A percentile compares a stretch with the other conserved stretches of the same genome.
These are phyloP conservation scores for Megamerina dolium DNA, from an alignment of 2,888 invertebrate genomes.

Conservation along the genomic window DNA sequence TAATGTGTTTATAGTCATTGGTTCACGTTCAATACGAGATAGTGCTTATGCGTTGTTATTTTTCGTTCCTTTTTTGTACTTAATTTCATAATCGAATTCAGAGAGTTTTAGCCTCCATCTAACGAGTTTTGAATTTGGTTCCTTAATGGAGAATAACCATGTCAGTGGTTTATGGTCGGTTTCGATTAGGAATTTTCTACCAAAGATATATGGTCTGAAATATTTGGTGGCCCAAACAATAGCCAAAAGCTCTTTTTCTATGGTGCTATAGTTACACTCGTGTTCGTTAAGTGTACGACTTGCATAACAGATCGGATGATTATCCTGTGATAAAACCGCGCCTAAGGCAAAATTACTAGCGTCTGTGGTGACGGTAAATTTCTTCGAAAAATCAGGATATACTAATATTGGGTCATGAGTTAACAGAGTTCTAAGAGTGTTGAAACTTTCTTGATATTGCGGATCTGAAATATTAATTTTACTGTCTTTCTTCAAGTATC, in stretches of 20 bases:
- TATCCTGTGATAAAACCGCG: conserved; percentile 12
- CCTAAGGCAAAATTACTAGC: conserved; percentile 17
- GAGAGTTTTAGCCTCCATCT: conserved; percentile 4
- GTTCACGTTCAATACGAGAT: conserved; percentile 10
- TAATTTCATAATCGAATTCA: conserved; percentile 16
- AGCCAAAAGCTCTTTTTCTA: conserved; percentile 11
- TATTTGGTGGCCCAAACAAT: conserved; percentile 21
- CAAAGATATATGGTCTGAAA: conserved; percentile 14
- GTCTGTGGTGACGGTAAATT: conserved; percentile 17
- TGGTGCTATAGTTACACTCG: conserved; percentile 16
- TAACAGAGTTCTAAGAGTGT: conserved; percentile 12
- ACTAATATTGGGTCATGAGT: conserved; percentile 15
- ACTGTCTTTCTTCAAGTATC: conserved; percentile 10
- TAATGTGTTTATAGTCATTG: conserved; percentile 1
- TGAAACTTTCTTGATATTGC: conserved; percentile 10
- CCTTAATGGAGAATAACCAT: conserved; percentile 10
- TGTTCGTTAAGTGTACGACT: conserved; percentile 14
- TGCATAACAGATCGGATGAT: conserved; percentile 11
- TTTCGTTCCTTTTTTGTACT: conserved; percentile 6
- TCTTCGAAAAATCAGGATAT: conserved; percentile 20
- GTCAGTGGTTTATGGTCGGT: conserved; percentile 15
- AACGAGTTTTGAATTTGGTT: conserved; percentile 7
- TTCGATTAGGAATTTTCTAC: conserved; percentile 8
- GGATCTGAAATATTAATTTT: conserved; percentile 6
- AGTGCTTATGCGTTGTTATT: conserved; percentile 14